phyloP scores from a whole-genome alignment of 2,797 vertebrate genomes.

The Siniperca obscura region DNA sequence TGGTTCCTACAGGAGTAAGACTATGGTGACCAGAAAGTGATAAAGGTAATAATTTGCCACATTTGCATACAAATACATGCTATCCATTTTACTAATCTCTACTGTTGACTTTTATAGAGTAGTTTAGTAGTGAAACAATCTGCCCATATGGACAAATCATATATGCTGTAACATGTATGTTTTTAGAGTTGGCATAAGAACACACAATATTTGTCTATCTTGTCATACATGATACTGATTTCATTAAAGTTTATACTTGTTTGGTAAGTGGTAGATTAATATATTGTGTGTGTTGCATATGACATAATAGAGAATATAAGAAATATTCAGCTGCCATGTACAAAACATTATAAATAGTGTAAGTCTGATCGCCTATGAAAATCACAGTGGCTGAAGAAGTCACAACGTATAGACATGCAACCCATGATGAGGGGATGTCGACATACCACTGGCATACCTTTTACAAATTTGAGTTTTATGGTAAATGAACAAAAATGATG shows the following conservation, averaged over 20 bases:
- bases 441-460: neutral
- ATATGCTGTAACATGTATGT: neutral
- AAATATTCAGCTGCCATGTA: neutral
- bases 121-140: neutral
- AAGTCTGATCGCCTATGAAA: neutral
- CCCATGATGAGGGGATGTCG: neutral
- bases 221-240: conserved; percentile 6
- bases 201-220: neutral
- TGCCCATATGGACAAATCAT: neutral
- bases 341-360: neutral
- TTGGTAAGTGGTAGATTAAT: neutral
- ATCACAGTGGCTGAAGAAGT: neutral
- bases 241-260: neutral
- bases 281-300: neutral
- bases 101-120: neutral
- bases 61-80: neutral
- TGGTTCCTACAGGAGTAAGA: neutral
- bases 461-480: neutral
- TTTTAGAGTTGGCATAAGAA: neutral
- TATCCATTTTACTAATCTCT: neutral
- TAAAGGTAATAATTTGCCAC: neutral
- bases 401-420: neutral
- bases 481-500: neutral
- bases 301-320: no score
- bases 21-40: neutral